Evolutionary conservation across 1,140 invertebrate genomes (phyloP).

Genomic region (Diprion similis): DNA sequence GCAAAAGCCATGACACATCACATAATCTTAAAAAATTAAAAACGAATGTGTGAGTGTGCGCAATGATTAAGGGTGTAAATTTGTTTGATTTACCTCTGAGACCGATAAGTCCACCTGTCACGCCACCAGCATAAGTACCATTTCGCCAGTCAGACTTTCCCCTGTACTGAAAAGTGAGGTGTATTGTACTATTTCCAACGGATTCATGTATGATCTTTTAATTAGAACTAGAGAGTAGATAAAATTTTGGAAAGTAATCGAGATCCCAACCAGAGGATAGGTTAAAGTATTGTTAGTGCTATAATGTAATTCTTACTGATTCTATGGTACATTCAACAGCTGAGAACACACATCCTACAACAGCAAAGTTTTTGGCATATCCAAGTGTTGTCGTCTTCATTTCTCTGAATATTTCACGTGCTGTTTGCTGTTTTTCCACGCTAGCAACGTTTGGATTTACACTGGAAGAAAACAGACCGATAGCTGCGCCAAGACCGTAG

Average conservation of each 20-base stretch:
- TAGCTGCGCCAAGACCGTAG: slow-evolving; percentile 90
- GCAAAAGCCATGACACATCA: too few species aligned
- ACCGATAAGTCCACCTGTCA: slow-evolving; percentile 95
- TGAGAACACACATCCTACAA: slow-evolving; percentile 92
- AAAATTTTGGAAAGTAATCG: slow-evolving; percentile 13
- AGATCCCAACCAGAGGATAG: slow-evolving; percentile 14
- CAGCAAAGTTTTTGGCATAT: slow-evolving; percentile 98
- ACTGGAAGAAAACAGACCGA: slow-evolving; percentile 95
- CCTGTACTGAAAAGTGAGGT: slow-evolving; percentile 71
- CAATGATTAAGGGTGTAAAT: too few species aligned
- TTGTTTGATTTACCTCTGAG: slow-evolving; percentile 73
- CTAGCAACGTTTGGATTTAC: slow-evolving; percentile 87
- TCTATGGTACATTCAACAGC: slow-evolving; percentile 93
- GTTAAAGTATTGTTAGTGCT: slow-evolving; percentile 18
- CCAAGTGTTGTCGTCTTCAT: slow-evolving; percentile 90
- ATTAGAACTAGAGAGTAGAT: slow-evolving; percentile 11
- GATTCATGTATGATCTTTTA: slow-evolving; percentile 7
- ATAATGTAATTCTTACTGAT: slow-evolving; percentile 66
- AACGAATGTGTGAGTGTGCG: slow-evolving; percentile 7
- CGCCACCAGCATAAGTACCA: slow-evolving; percentile 91
- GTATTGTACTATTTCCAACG: slow-evolving; percentile 12
- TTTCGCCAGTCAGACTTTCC: slow-evolving; percentile 97
- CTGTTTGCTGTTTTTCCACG: slow-evolving; percentile 84
- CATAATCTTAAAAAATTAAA: slow-evolving; percentile 9
- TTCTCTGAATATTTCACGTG: slow-evolving; percentile 84